Conservation (phyloP, 2,888 invertebrate genomes). For the Tanypteryx hageni region DNA sequence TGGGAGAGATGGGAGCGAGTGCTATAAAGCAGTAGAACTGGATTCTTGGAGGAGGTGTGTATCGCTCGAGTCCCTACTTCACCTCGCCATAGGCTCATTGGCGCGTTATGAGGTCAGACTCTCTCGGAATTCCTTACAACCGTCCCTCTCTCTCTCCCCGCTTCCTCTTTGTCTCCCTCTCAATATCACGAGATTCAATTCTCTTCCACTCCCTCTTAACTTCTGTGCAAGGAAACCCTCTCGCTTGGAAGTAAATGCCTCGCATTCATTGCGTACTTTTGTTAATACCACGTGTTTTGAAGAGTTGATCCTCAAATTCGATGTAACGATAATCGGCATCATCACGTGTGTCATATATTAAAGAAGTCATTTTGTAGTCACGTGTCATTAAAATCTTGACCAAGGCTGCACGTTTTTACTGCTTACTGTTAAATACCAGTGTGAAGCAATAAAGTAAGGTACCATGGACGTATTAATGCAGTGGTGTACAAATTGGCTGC, state of each 20-base stretch:
- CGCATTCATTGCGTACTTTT: not conserved
- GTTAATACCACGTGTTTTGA: not conserved
- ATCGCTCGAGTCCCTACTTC: slow-evolving; percentile 11
- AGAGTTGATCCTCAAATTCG: not conserved
- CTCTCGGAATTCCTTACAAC: not conserved
- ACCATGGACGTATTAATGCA: too few relatives aligned
- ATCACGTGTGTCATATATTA: too few relatives aligned
- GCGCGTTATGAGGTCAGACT: slow-evolving; percentile 23
- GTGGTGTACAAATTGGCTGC: too few relatives aligned
- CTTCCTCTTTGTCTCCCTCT: not conserved
- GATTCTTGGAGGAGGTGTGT: slow-evolving; percentile 10
- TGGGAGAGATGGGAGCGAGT: not conserved
- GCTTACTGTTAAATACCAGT: too few relatives aligned
- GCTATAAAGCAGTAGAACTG: not conserved
- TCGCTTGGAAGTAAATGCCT: not conserved
- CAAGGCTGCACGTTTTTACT: too few relatives aligned
- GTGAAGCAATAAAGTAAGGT: too few relatives aligned
- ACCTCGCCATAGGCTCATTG: not conserved
- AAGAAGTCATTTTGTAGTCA: too few relatives aligned
- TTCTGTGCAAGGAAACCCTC: not conserved
- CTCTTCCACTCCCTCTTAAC: not conserved
- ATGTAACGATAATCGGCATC: not conserved
- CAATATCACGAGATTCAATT: not conserved
- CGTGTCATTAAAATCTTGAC: too few relatives aligned
- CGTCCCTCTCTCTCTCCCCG: not conserved